Base-by-base conservation (phyloP, 2,888 invertebrate genomes). In the Endotricha flammealis region DNA sequence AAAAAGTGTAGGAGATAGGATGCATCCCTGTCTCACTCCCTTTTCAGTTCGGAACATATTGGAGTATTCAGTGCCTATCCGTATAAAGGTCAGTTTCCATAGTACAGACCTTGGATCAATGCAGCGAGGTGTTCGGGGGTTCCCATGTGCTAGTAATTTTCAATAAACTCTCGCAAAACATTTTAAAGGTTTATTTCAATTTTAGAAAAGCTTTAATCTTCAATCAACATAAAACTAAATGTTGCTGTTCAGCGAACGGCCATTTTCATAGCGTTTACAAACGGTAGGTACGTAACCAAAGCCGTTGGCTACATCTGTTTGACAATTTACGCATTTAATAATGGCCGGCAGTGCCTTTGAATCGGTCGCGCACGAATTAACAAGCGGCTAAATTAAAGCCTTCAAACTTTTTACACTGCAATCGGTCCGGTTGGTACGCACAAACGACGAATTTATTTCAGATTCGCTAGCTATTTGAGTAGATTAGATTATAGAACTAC, bases 251-350 rank as follows among this genome's bases (percentile, higher is more conserved):
- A 55, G 56, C 53, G 49, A 37, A 52, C 55, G 55, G 59, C 58
- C 65, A 74, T 70, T 71, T 77, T 68, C 70, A 76, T 71, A 69
- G 68, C 70, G 63, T 72, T 80, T 81, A 75, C 75, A 78, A 76
- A 64, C 64, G 59, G 57, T 57, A 61, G 61, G 59, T 62, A 64
- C 64, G 62, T 62, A 57, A 70, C 67, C 63, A 48, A 65, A 74
- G 80, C 70, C 82, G 76, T 83, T 83, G 60, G 61, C 53, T 68
- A 72, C 83, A 83, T 77, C 83, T 83, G 85, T 76, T 80, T 80
- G 82, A 81, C 80, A 82, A 83, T 82, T 83, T 82, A 83, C 83
- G 85, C 79, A 75, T 81, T 82, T 82, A 83, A 83, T 85, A 83
- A 83, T 81, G 75, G 82, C 71, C 66, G 69, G 53, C 65, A 61